phyloP scores from a whole-genome alignment of 2,113 vertebrate species.

The Chloropsis cyanopogon region DNA sequence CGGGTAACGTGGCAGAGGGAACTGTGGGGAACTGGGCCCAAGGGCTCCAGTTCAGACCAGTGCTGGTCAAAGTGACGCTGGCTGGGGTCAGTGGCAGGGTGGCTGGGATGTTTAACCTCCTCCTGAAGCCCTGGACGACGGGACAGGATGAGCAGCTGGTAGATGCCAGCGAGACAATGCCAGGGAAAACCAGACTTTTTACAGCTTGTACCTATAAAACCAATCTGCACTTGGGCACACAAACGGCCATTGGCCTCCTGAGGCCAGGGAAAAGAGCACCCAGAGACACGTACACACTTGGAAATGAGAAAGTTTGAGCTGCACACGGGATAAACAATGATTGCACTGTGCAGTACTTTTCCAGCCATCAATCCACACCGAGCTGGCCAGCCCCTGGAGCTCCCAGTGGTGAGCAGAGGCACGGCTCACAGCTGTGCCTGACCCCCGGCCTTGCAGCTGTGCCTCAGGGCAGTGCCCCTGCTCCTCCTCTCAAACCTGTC shows the following conservation, averaged over 20 bases:
- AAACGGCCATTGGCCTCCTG: background rate
- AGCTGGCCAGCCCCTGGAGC: background rate
- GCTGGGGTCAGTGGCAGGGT: rapidly evolving
- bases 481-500: background rate
- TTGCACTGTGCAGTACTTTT: background rate
- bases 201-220: too few relatives aligned
- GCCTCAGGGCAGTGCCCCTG: rapidly evolving
- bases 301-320: background rate
- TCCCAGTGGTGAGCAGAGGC: background rate
- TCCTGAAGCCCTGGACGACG: rapidly evolving
- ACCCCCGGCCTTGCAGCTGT: background rate
- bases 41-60: too few relatives aligned
- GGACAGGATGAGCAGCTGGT: background rate
- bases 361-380: background rate
- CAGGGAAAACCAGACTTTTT: background rate
- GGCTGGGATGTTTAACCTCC: background rate
- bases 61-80: rapidly evolving
- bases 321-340: background rate
- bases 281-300: background rate
- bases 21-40: background rate
- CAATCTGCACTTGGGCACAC: background rate
- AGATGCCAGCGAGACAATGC: rapidly evolving
- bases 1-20: background rate
- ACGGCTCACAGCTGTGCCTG: rapidly evolving
- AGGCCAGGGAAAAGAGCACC: background rate